Evolutionary conservation across 2,113 vertebrate genomes (phyloP), one percentile per base, ranked within the genome.

Genomic region (Cynopterus brachyotis): DNA sequence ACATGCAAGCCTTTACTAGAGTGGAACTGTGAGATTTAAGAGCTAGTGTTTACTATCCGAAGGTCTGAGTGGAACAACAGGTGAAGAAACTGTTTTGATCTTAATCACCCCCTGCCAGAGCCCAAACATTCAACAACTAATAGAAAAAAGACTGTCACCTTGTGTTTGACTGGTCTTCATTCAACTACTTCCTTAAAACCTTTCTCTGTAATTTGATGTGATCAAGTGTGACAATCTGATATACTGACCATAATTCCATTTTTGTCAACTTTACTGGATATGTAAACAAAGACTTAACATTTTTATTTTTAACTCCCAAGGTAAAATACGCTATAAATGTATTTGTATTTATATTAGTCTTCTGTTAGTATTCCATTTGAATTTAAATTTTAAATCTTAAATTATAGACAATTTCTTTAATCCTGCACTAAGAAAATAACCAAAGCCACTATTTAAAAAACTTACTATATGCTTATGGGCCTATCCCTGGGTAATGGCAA

Each of bases 301-400:
- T 87, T 69, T 90, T 87, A 64, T 53, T 75, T 82, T 76, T 79
- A 92, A 64, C 42, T 59, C 89, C 50, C 32, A 60, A 66, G 12
- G 78, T 24, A 91, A 91, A 84, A 84, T 45, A 91, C n/a, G 11
- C 24, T 78, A 24, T 76, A 37, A 90, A 73, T 53, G 10, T 62
- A 45, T 55, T 89, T 30, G 32, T 45, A 47, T 42, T 92, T 70
- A 87, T 11, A 3, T 96, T 89, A 42, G 2, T 40, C 28, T 86
- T 59, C 32, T 45, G 5, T 47, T 80, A 64, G 15, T 40, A 70
- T 70, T 59, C 60, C 30, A 79, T 24, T 93, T 32, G 82, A 16
- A 86, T 16, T 89, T 64, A 72, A 62, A 79, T 66, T 67, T 89
- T 84, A 57, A 89, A 73, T 85, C 50, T 85, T 42, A 83, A 80